phyloP scores from a whole-genome alignment of 1,140 invertebrate genomes.

The Neodiprion lecontei region DNA sequence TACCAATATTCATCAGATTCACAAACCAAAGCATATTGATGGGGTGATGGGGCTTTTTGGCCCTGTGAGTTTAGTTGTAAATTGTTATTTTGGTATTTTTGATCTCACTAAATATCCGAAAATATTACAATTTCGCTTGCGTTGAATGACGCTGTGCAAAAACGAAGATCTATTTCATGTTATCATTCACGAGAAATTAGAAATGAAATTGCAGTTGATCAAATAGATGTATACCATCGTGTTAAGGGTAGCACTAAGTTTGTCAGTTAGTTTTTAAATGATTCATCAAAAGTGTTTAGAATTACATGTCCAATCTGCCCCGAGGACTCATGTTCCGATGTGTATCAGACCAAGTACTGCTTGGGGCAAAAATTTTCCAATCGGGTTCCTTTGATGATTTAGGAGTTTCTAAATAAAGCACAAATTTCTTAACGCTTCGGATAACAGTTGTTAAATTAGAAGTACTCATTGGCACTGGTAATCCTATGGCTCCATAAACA shows the following conservation, averaged over 20 bases:
- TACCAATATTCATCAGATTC: too few species aligned
- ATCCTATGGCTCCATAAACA: conserved; percentile 38
- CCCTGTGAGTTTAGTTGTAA: too few species aligned
- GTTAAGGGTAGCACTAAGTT: too few species aligned
- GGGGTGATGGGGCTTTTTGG: too few species aligned
- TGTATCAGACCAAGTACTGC: conserved; percentile 38
- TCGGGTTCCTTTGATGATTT: conserved; percentile 31
- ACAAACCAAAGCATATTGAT: too few species aligned
- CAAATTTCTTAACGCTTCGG: conserved; percentile 35
- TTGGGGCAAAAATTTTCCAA: conserved; percentile 36
- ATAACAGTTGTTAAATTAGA: conserved; percentile 46
- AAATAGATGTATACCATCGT: too few species aligned
- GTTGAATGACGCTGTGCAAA: not conserved
- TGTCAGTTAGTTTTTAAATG: too few species aligned
- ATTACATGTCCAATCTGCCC: conserved; percentile 45
- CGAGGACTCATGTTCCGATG: conserved; percentile 41
- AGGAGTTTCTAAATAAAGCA: conserved; percentile 38
- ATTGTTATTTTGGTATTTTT: too few species aligned
- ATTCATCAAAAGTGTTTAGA: not conserved
- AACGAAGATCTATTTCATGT: not conserved
- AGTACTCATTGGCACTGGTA: conserved; percentile 37
- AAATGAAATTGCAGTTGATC: too few species aligned
- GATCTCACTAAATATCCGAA: too few species aligned
- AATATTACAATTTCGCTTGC: too few species aligned
- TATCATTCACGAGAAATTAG: too few species aligned